A percentile compares a stretch with the other conserved stretches of the same genome.
Conservation (phyloP, 1,140 invertebrate species). For the Phymastichus coffea region DNA sequence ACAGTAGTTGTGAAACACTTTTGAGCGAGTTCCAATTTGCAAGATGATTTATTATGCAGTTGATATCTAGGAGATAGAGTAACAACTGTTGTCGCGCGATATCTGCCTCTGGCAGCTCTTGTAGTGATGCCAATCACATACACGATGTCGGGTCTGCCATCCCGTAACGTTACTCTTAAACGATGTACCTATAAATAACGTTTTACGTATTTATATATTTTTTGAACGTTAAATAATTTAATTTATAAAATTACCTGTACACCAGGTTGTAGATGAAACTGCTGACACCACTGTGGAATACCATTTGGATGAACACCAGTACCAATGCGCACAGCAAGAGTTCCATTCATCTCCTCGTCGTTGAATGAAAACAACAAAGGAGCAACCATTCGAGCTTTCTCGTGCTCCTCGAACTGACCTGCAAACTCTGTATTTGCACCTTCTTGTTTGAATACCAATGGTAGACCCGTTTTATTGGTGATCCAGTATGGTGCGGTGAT, state of each 20-base stretch:
- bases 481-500: slow-evolving; percentile 92
- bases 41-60: slow-evolving; percentile 86
- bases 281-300: slow-evolving; percentile 75
- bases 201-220: not conserved
- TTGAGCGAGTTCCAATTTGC: slow-evolving; percentile 84
- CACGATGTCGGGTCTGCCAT: slow-evolving; percentile 67
- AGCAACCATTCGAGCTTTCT: slow-evolving; percentile 85
- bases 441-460: slow-evolving; percentile 92
- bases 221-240: not conserved
- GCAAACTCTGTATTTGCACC: slow-evolving; percentile 76
- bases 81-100: slow-evolving; percentile 87
- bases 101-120: slow-evolving; percentile 82
- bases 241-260: slow-evolving; percentile 58
- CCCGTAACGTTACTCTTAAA: slow-evolving; percentile 64
- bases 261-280: slow-evolving; percentile 79
- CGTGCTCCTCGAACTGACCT: slow-evolving; percentile 94
- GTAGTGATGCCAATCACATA: slow-evolving; percentile 86
- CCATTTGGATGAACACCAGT: slow-evolving; percentile 66
- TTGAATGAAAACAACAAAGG: slow-evolving; percentile 94
- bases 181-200: slow-evolving; percentile 56
- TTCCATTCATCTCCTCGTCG: slow-evolving; percentile 76
- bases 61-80: slow-evolving; percentile 91
- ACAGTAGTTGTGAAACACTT: slow-evolving; percentile 70
- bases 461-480: slow-evolving; percentile 92
- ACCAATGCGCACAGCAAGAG: slow-evolving; percentile 68